A percentile compares a stretch with the other conserved stretches of the same genome.
Conservation (phyloP, 2,797 vertebrate genomes). For the Hippocampus kuda region DNA sequence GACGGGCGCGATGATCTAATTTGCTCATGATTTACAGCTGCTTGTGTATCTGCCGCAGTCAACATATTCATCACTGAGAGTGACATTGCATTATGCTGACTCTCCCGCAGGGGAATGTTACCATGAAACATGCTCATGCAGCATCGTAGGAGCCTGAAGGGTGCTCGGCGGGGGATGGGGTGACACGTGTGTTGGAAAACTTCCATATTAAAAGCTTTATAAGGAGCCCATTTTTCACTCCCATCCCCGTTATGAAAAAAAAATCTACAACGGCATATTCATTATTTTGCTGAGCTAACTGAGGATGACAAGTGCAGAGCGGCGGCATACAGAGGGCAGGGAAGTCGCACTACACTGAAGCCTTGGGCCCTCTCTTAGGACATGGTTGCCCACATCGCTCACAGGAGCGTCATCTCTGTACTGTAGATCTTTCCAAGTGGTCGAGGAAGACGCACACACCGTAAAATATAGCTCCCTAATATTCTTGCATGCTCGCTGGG, state of each 20-base stretch:
- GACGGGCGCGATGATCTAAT: constrained; percentile 17
- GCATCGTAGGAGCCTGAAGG: constrained; percentile 41
- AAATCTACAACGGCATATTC: constrained; percentile 63
- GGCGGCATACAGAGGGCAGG: constrained; percentile 44
- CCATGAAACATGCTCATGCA: constrained; percentile 51
- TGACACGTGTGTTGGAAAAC: constrained; percentile 46
- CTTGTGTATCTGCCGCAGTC: constrained; percentile 39
- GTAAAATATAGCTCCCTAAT: constrained; percentile 31
- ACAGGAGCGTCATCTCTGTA: constrained; percentile 45
- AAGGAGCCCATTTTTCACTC: constrained; percentile 53
- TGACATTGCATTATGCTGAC: constrained; percentile 51
- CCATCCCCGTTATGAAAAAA: constrained; percentile 58
- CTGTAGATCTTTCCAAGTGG: constrained; percentile 51
- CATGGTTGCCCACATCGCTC: constrained; percentile 49
- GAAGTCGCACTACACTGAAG: constrained; percentile 53
- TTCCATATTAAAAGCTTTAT: constrained; percentile 59
- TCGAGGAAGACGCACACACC: constrained; percentile 41
- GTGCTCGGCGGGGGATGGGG: constrained; percentile 22
- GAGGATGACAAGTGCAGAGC: constrained; percentile 64
- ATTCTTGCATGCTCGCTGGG: constrained; percentile 38
- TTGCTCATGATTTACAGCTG: constrained; percentile 37
- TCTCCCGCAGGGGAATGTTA: constrained; percentile 47
- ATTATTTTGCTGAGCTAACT: constrained; percentile 65
- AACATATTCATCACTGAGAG: constrained; percentile 46
- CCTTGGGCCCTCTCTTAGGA: constrained; percentile 58